Conservation (phyloP, 2,888 invertebrate species). For the Meteorus colon region DNA sequence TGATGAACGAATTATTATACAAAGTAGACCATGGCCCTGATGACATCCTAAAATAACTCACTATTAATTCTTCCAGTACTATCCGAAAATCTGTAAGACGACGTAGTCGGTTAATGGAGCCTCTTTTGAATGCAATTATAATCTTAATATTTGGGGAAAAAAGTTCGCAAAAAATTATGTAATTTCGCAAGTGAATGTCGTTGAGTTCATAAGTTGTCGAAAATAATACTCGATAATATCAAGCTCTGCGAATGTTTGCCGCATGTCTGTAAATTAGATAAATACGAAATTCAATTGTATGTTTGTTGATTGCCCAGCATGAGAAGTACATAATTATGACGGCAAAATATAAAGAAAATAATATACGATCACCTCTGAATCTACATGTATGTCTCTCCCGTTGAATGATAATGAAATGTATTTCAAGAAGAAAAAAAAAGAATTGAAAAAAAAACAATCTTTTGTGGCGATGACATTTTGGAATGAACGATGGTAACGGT, state of each 20-base stretch:
- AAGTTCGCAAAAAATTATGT: neutral
- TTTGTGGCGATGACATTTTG: constrained; percentile 27
- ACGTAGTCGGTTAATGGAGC: neutral
- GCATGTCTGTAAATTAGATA: constrained; percentile 65
- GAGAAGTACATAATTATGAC: constrained; percentile 29
- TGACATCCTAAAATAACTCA: constrained; percentile 25
- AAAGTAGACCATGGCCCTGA: constrained; percentile 10
- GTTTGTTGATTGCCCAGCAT: constrained; percentile 46
- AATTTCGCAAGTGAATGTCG: constrained; percentile 19
- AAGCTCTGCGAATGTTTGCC: constrained; percentile 70
- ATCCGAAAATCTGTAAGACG: constrained; percentile 38
- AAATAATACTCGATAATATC: constrained; percentile 30
- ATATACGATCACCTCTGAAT: neutral
- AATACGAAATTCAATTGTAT: constrained; percentile 47
- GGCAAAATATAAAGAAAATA: neutral
- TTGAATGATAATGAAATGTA: constrained; percentile 9
- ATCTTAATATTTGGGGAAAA: neutral
- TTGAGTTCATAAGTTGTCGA: constrained; percentile 11
- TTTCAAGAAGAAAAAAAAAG: neutral
- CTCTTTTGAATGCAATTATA: neutral
- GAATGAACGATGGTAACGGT: constrained; percentile 47
- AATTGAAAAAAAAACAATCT: constrained; percentile 7
- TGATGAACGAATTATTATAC: constrained; percentile 2
- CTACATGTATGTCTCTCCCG: constrained; percentile 28
- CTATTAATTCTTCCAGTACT: constrained; percentile 14